Evolutionary conservation across 1,140 invertebrate genomes (phyloP).

Genomic region (Dreissena rostriformis): DNA sequence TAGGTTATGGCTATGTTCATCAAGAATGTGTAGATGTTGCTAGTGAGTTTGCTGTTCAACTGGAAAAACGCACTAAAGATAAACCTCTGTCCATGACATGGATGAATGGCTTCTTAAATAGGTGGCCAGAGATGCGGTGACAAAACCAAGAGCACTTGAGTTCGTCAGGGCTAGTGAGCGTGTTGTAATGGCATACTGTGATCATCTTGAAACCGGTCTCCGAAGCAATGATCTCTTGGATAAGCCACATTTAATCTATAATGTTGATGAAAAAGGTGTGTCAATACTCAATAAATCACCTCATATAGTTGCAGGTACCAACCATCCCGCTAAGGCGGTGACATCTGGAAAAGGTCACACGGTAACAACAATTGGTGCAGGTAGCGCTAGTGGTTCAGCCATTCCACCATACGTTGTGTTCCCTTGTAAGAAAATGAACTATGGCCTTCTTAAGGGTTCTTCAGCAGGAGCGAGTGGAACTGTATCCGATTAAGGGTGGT

Average conservation of each 20-base stretch:
- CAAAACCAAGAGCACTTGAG: neutral
- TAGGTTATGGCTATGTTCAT: neutral
- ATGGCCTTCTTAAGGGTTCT: slow-evolving; percentile 22
- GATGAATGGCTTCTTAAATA: slow-evolving; percentile 3
- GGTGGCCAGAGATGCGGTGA: neutral
- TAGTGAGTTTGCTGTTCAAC: neutral
- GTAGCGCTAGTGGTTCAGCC: slow-evolving; percentile 72
- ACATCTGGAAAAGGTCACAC: slow-evolving; percentile 78
- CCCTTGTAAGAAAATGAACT: slow-evolving; percentile 58
- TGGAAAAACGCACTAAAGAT: neutral
- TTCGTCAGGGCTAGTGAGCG: neutral
- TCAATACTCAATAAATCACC: slow-evolving; percentile 73
- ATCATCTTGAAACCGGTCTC: slow-evolving; percentile 7
- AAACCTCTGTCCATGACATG: slow-evolving; percentile 3
- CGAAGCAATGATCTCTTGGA: slow-evolving; percentile 58
- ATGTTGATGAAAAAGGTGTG: slow-evolving; percentile 81
- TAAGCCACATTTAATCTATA: slow-evolving; percentile 74
- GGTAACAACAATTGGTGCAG: slow-evolving; percentile 78
- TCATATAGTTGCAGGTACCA: neutral
- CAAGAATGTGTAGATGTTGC: slow-evolving; percentile 14
- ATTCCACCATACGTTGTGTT: slow-evolving; percentile 80
- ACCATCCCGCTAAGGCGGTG: slow-evolving; percentile 68
- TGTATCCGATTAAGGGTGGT: slow-evolving; percentile 49
- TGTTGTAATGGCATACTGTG: slow-evolving; percentile 21
- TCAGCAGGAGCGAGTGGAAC: slow-evolving; percentile 21